Evolutionary conservation across 2,797 vertebrate genomes (phyloP), one percentile per base, ranked within the genome.

Genomic region (Streptopelia turtur): DNA sequence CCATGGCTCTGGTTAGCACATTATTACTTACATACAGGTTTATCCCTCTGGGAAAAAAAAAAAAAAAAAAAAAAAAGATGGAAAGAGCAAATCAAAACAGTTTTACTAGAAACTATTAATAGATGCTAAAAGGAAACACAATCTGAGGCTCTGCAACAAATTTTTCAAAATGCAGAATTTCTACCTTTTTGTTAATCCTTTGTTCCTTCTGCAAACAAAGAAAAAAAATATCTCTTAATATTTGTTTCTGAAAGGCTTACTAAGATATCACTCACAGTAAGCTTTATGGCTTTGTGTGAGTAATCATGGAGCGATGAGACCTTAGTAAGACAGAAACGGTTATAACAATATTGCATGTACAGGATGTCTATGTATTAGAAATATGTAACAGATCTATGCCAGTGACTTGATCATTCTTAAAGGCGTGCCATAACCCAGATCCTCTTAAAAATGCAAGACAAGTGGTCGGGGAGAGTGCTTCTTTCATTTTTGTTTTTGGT

Each of bases 241-340:
- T 28, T 75, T 76, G 10, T 28, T 60, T 23, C 50, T 24, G n/a
- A 72, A 82, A 39, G 21, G 3, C 8, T 81, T 50, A n/a, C 24
- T 49, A 20, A n/a, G 24, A 3, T 31, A 50, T 30, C 28, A 25
- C 39, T 47, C 22, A 3, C 8, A 56, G 11, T 4, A 20, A 92
- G 9, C 23, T 47, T 45, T 35, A 16, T 5, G 15, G 18, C 33
- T 88, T 76, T 72, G 49, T 6, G 30, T 23, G 56, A 83, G 23
- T 6, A 72, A 31, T 31, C 43, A 47, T 0, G 0, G 43, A 76
- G 24, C 0, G 0, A 45, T 6, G 52, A 81, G 74, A 35, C 13
- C 16, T 35, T 23, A 45, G 39, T 7, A 30, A 50, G 37, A 16
- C n/a, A 77, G 28, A 63, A 81, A 68, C 11, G 10, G 13, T 50